Conservation (phyloP, 1,140 invertebrate genomes). For the Ceratosolen fusciceps region DNA sequence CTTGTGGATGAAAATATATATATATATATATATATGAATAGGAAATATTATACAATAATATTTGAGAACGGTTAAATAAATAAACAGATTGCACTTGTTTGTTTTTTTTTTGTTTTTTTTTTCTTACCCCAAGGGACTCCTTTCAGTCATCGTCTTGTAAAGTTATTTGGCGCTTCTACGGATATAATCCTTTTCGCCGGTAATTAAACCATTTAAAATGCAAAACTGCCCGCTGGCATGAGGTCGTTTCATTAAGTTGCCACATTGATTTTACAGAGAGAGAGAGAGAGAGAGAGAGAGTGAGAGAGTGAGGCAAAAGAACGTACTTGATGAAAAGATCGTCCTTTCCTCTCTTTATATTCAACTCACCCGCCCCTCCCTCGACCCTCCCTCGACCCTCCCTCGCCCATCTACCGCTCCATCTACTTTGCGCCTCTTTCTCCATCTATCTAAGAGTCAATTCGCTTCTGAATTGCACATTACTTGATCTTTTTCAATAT, state of each 20-base stretch:
- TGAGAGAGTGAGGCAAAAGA: too few relatives aligned
- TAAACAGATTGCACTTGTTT: too few relatives aligned
- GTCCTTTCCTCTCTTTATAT: neutral
- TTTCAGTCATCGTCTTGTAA: conserved; percentile 3
- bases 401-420: neutral
- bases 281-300: too few relatives aligned
- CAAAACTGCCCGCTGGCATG: conserved; percentile 11
- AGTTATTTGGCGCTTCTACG: neutral
- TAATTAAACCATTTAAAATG: conserved; percentile 41
- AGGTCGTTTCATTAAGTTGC: conserved; percentile 27
- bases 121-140: too few relatives aligned
- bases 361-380: neutral
- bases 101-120: too few relatives aligned
- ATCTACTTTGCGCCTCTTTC: neutral
- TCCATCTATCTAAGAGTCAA: neutral
- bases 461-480: neutral
- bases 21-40: too few relatives aligned
- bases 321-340: neutral
- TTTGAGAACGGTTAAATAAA: too few relatives aligned
- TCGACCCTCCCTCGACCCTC: neutral
- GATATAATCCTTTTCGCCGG: conserved; percentile 13
- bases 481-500: neutral
- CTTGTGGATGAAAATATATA: too few relatives aligned
- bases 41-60: too few relatives aligned
- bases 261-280: conserved; percentile 29